These are phyloP conservation scores for Gavialis gangeticus DNA, from an alignment of 2,113 vertebrate genomes.

Conservation along the genomic window DNA sequence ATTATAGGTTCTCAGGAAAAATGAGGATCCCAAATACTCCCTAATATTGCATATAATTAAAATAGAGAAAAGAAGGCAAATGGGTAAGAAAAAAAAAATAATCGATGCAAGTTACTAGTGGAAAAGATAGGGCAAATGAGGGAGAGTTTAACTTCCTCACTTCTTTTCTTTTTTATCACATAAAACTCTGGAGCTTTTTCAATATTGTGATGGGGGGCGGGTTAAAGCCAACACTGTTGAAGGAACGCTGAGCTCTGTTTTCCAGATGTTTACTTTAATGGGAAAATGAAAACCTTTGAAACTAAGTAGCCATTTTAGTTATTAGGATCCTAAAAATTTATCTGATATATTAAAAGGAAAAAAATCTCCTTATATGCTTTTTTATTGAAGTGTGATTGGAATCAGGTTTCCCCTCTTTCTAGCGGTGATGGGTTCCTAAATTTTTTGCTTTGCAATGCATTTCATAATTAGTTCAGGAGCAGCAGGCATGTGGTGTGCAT, in stretches of 20 bases:
- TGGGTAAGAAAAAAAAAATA: neutral
- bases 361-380: neutral
- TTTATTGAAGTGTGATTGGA: neutral
- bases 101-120: neutral
- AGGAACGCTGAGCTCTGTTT: neutral
- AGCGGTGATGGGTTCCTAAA: neutral
- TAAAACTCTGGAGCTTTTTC: neutral
- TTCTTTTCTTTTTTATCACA: neutral
- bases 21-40: neutral
- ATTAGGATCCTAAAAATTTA: neutral
- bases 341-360: neutral
- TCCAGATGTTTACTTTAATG: neutral
- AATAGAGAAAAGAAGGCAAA: neutral
- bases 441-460: neutral
- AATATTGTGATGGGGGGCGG: neutral
- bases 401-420: neutral
- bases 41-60: neutral
- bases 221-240: neutral
- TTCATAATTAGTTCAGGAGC: slow-evolving; percentile 38
- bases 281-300: neutral
- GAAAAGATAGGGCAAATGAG: neutral
- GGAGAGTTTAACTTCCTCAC: neutral
- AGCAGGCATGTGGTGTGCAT: slow-evolving; percentile 24
- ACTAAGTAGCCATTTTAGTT: neutral
- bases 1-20: neutral